Conservation (phyloP, 2,888 invertebrate genomes). For the Drosophila leonis region DNA sequence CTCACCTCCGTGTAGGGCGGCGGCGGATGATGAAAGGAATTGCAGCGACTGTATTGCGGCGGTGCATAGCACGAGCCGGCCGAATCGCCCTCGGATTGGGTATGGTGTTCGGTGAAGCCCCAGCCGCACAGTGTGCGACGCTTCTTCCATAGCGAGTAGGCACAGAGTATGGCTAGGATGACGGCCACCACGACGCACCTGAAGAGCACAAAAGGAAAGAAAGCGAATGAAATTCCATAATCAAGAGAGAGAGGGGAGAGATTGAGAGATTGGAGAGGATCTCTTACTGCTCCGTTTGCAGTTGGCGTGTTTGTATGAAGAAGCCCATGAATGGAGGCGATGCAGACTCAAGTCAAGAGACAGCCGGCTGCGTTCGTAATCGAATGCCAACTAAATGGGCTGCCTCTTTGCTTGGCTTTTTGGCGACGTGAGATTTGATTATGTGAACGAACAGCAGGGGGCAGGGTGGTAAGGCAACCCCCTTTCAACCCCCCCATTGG, state of each 20-base stretch:
- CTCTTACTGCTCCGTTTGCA: conserved; percentile 75
- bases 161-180: conserved; percentile 89
- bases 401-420: conserved; percentile 53
- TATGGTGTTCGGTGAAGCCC: conserved; percentile 86
- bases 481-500: not conserved
- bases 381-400: conserved; percentile 68
- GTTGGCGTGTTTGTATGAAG: conserved; percentile 72
- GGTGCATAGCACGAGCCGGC: conserved; percentile 93
- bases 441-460: conserved; percentile 39
- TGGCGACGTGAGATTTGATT: conserved; percentile 72
- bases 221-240: not conserved
- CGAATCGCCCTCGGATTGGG: conserved; percentile 91
- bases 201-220: conserved; percentile 26
- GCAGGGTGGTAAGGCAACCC: not conserved
- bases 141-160: conserved; percentile 89
- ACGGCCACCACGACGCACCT: conserved; percentile 90
- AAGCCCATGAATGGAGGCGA: conserved; percentile 61
- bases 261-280: no score
- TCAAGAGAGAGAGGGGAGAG: no score
- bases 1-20: conserved; percentile 94
- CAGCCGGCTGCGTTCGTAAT: conserved; percentile 58
- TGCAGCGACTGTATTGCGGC: conserved; percentile 93
- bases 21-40: conserved; percentile 93
- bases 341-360: no score
- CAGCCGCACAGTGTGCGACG: conserved; percentile 86